Evolutionary conservation across 2,888 invertebrate species (phyloP).

Genomic region (Meteorus cinctellus): DNA sequence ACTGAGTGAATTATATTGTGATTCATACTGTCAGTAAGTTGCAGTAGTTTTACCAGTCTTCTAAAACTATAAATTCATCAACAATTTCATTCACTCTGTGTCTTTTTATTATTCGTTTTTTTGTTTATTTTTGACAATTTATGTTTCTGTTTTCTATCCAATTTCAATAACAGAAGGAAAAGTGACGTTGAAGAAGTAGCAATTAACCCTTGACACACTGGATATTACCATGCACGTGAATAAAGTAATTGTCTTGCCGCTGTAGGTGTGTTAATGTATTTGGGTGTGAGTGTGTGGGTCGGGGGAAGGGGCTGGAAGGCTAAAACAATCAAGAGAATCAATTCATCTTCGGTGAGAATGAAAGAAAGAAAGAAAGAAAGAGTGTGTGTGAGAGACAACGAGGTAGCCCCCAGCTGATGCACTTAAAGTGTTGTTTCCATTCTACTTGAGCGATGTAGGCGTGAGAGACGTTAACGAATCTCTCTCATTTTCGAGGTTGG

Average conservation of each 20-base stretch:
- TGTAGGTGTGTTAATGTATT: slow-evolving; percentile 45
- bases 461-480: slow-evolving; percentile 57
- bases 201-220: slow-evolving; percentile 51
- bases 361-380: not conserved
- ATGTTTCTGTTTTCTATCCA: not conserved
- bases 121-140: not conserved
- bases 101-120: not conserved
- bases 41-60: slow-evolving; percentile 18
- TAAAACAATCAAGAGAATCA: slow-evolving; percentile 57
- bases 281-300: slow-evolving; percentile 20
- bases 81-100: not conserved
- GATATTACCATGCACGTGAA: slow-evolving; percentile 10
- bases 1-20: slow-evolving; percentile 61
- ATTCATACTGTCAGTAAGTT: slow-evolving; percentile 51
- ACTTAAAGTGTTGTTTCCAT: slow-evolving; percentile 37
- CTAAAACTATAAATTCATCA: not conserved
- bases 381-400: slow-evolving; percentile 16
- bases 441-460: slow-evolving; percentile 44
- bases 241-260: slow-evolving; percentile 39
- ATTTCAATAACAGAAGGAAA: slow-evolving; percentile 5
- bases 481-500: slow-evolving; percentile 49
- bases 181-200: slow-evolving; percentile 36
- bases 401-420: slow-evolving; percentile 33
- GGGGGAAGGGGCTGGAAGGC: not conserved
- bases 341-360: slow-evolving; percentile 54